Base-by-base conservation (phyloP, 2,888 invertebrate species). In the Nomada hirtipes region DNA sequence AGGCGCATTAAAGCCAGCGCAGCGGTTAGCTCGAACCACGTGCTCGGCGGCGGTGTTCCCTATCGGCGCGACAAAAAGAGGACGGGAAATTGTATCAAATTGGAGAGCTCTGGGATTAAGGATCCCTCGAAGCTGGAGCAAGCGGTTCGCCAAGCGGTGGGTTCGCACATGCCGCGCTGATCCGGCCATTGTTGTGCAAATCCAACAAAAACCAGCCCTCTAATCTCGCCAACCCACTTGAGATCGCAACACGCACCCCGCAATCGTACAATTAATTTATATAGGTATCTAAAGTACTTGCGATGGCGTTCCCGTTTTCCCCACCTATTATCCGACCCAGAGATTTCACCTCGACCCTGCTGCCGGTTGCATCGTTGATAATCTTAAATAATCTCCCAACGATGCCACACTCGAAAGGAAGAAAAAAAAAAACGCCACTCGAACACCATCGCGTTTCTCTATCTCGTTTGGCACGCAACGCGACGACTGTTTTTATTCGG, bases 151-250 rank as follows among this genome's bases (percentile, higher is more conserved):
- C 89, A 59, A 84, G 71, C 89, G 87, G 87, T 86, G 87, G 91
- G 89, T 82, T 90, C 91, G 91, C 93, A 93, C 93, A 93, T 92
- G 93, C 92, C 86, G 82, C 86, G 83, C 89, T 92, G 91, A 93
- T 92, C 93, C 92, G 83, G 74, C 87, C 90, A 93, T 93, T 93
- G 93, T 93, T 92, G 93, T 93, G 93, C 92, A 93, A 93, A 93
- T 93, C 91, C 91, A 93, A 92, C 92, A 91, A 92, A 93, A 93
- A 93, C 92, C 90, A 84, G 89, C 90, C 90, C 92, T 91, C 92
- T 93, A 93, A 93, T 93, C 93, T 90, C 87, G 89, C 91, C 89
- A 87, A 83, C 89, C 91, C 91, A 92, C 92, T 92, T 91, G 92
- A 92, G 90, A 90, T 91, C 89, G 88, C 84, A 88, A 80, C 88